Evolutionary conservation across 1,140 invertebrate genomes (phyloP).

Genomic region (Seison nebaliae): DNA sequence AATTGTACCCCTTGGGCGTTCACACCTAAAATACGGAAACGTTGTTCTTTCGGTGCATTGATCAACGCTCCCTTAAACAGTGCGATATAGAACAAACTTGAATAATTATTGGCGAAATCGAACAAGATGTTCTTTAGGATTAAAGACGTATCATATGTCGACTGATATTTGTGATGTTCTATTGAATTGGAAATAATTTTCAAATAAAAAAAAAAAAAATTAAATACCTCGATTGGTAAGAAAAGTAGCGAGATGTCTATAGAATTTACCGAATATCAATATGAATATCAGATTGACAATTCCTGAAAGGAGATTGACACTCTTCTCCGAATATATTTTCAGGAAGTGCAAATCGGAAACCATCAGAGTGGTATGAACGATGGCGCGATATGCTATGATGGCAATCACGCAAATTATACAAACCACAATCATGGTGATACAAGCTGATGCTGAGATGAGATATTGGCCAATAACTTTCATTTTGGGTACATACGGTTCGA

Average conservation of each 20-base stretch:
- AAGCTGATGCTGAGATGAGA: slow-evolving; percentile 17
- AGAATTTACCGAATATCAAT: slow-evolving; percentile 46
- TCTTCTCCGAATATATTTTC: too few relatives aligned
- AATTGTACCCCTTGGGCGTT: too few relatives aligned
- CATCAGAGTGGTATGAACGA: too few relatives aligned
- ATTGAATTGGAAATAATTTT: not conserved
- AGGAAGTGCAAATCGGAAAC: too few relatives aligned
- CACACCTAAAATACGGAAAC: not conserved
- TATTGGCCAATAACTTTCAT: slow-evolving; percentile 16
- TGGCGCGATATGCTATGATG: too few relatives aligned
- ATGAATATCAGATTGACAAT: slow-evolving; percentile 74
- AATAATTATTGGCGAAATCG: not conserved
- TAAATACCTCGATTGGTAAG: slow-evolving; percentile 26
- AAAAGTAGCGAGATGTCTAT: slow-evolving; percentile 21
- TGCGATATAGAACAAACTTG: not conserved
- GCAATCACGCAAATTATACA: too few relatives aligned
- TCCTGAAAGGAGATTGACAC: too few relatives aligned
- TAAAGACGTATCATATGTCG: not conserved
- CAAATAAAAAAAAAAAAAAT: too few relatives aligned
- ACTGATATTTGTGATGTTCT: not conserved
- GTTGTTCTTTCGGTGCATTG: not conserved
- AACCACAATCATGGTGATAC: too few relatives aligned
- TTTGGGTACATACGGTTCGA: slow-evolving; percentile 21
- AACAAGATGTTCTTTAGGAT: not conserved
- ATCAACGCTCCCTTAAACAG: not conserved